Percentiles rank a stretch among this genome's conserved stretches.
phyloP scores from a whole-genome alignment of 1,140 invertebrate genomes.

The Zaprionus camerounensis region DNA sequence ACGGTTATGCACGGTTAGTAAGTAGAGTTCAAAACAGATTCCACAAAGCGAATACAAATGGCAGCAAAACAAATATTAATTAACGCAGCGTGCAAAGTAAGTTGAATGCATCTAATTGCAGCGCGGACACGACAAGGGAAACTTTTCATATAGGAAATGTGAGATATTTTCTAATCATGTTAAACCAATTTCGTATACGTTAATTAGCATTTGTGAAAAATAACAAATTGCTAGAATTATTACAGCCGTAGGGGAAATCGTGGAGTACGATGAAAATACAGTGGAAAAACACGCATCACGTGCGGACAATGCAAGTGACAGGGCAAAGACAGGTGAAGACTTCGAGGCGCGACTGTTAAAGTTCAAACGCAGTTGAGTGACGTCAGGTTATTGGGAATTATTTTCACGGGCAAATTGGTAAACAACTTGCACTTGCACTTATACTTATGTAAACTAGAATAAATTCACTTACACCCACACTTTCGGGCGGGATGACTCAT shows the following conservation, averaged over 20 bases:
- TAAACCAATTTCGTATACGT: not conserved
- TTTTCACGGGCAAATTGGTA: constrained; percentile 49
- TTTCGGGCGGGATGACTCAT: constrained; percentile 55
- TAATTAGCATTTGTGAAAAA: constrained; percentile 38
- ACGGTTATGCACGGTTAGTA: constrained; percentile 4
- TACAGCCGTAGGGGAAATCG: not conserved
- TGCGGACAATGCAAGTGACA: constrained; percentile 50
- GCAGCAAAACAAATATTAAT: constrained; percentile 24
- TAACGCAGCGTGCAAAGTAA: constrained; percentile 10
- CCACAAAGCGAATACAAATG: not conserved
- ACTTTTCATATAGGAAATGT: constrained; percentile 25
- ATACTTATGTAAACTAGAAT: constrained; percentile 4
- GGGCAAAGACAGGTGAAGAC: constrained; percentile 28
- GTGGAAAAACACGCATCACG: constrained; percentile 54
- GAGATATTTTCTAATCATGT: constrained; percentile 27
- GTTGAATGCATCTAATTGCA: constrained; percentile 24
- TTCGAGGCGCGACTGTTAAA: constrained; percentile 14
- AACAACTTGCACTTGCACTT: constrained; percentile 55
- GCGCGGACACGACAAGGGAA: constrained; percentile 10
- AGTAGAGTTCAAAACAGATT: constrained; percentile 3
- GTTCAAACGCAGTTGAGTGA: constrained; percentile 49
- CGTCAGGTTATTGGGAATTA: constrained; percentile 49
- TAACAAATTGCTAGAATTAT: constrained; percentile 25
- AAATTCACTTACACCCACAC: constrained; percentile 34
- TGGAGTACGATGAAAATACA: constrained; percentile 21